phyloP scores from a whole-genome alignment of 1,140 invertebrate genomes.

The Drosophila kurseongensis region DNA sequence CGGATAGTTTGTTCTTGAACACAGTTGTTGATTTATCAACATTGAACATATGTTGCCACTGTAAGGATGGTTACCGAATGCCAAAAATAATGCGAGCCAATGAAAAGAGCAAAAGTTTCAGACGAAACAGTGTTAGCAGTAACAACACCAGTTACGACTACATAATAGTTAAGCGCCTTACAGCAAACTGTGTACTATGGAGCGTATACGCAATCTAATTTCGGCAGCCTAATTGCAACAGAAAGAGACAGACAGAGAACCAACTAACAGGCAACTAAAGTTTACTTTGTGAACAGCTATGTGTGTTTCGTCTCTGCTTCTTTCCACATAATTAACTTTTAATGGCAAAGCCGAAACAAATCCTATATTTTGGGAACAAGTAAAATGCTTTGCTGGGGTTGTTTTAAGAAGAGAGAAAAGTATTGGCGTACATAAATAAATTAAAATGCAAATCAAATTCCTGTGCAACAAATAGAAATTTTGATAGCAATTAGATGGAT shows the following conservation, averaged over 20 bases:
- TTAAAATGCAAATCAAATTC: conserved; percentile 4
- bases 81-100: conserved; percentile 34
- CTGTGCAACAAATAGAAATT: conserved; percentile 17
- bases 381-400: not conserved
- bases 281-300: conserved; percentile 34
- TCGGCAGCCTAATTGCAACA: conserved; percentile 68
- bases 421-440: not conserved
- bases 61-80: conserved; percentile 8
- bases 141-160: conserved; percentile 35
- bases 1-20: no score
- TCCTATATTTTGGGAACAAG: conserved; percentile 17
- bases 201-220: conserved; percentile 77
- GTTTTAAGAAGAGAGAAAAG: not conserved
- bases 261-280: conserved; percentile 51
- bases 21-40: no score
- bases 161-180: conserved; percentile 67
- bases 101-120: conserved; percentile 21
- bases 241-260: not conserved
- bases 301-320: conserved; percentile 15
- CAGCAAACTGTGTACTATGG: conserved; percentile 58
- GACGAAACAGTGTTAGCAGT: conserved; percentile 5
- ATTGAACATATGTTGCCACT: not conserved
- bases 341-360: conserved; percentile 56
- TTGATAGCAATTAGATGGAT: conserved; percentile 7
- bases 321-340: conserved; percentile 77